Conservation (phyloP, 2,113 vertebrate species). For the Protomyctophum bolini region DNA sequence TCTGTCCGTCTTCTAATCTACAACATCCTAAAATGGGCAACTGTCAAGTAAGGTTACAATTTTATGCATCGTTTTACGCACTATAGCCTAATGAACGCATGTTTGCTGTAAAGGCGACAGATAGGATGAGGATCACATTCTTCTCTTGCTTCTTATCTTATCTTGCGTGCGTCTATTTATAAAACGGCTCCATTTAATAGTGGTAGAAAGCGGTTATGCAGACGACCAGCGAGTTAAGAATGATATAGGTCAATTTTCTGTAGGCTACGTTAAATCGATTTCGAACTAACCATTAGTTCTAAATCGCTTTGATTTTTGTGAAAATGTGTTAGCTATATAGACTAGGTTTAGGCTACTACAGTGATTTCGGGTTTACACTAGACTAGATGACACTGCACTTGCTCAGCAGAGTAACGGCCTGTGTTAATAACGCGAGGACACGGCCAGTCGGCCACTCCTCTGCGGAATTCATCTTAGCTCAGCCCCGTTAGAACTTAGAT, state of each 20-base stretch:
- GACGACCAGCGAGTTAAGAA: background rate
- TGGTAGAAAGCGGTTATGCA: background rate
- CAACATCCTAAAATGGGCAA: slow-evolving; percentile 73
- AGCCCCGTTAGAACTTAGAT: slow-evolving; percentile 56
- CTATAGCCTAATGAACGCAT: background rate
- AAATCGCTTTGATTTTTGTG: no score
- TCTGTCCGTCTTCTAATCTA: background rate
- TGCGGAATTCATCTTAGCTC: slow-evolving; percentile 60
- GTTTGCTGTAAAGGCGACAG: background rate
- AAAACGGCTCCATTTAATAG: no score
- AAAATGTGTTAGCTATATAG: no score
- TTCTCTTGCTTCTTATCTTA: no score
- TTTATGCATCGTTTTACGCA: background rate
- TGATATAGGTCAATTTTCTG: background rate
- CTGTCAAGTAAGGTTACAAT: slow-evolving; percentile 70
- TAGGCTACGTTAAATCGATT: no score
- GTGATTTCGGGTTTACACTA: background rate
- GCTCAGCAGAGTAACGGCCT: no score
- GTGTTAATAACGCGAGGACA: slow-evolving; percentile 15
- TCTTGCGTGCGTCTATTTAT: no score
- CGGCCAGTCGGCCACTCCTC: slow-evolving; percentile 50
- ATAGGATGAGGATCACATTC: background rate
- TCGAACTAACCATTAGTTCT: no score
- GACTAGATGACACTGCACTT: no score
- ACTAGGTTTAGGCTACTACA: no score